Evolutionary conservation across 2,797 vertebrate genomes (phyloP), one percentile per base, ranked within the genome.

Genomic region (Rhinogobio ventralis): DNA sequence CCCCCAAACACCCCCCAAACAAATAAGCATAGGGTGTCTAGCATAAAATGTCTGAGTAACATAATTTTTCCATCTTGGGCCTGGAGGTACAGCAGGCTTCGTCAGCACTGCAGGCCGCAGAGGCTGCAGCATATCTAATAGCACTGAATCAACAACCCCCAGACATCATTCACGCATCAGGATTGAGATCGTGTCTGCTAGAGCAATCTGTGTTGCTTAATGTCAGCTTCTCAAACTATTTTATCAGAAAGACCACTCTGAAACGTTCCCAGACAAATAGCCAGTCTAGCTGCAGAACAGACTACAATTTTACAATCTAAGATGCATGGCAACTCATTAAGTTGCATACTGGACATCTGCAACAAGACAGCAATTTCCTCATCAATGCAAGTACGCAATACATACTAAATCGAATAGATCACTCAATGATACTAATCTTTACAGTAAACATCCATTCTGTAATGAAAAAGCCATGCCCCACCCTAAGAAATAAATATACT

Each of bases 381-480:
- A 7, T 7, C 20, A 45, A 14, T 64, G 9, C 15, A 74, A 51
- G 14, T 23, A 33, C 1, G 17, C 3, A 46, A 28, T 46, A 39
- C 64, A 55, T 36, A 33, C 64, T 62, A 46, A 77, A 68, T 83
- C 23, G 36, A 30, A 45, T 23, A 84, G 1, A 46, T 36, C 33
- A 33, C 9, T 53, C 57, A 66, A 1, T 45, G 6, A 33, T 46
- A 19, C 20, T 8, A 15, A n/a, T 23, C 51, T 23, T 15, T 68
- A 55, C 45, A 53, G 7, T 28, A 74, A 42, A 49, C 66, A 62
- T 85, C 30, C 45, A 75, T 66, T 85, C 19, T 53, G 7, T 78
- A 57, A 87, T 57, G 87, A 86, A 88, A 91, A 90, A 89, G 85
- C 68, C 87, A 90, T 39, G 74, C 83, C 90, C 90, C 89, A 87